A percentile compares a stretch with the other conserved stretches of the same genome.
Conservation (phyloP, 2,113 vertebrate species). For the Dromaius novaehollandiae region DNA sequence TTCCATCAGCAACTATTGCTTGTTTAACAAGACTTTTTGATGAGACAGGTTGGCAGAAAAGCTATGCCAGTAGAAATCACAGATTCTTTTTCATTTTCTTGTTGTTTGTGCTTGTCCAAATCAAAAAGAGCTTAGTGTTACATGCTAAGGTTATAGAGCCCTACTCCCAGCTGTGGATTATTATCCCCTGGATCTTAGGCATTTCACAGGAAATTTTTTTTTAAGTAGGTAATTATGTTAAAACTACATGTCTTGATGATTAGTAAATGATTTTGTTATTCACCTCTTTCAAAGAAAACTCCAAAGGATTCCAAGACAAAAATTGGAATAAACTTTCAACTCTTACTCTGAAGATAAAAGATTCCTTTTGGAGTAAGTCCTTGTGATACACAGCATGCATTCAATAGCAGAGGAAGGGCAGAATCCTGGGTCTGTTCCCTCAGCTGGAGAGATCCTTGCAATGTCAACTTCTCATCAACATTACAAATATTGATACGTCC, state of each 20-base stretch:
- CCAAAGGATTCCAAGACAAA: not conserved
- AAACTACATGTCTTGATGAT: not conserved
- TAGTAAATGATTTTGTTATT: not conserved
- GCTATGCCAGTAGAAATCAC: not conserved
- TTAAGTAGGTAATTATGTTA: not conserved
- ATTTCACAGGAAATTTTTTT: not conserved
- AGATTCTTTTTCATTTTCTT: not conserved
- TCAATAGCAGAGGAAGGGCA: not conserved
- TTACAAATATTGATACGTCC: not conserved
- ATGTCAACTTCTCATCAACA: not conserved
- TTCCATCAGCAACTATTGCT: not conserved
- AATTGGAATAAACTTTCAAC: not conserved
- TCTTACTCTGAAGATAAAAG: not conserved
- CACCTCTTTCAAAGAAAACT: not conserved
- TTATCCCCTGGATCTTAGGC: not conserved
- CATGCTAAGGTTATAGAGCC: not conserved
- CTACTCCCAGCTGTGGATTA: not conserved
- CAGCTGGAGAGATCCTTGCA: not conserved
- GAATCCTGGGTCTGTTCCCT: not conserved
- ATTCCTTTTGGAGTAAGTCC: not conserved
- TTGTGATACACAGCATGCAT: not conserved
- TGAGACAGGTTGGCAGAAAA: not conserved
- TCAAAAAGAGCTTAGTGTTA: not conserved
- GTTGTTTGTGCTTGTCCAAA: not conserved
- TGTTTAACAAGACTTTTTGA: not conserved